phyloP scores from a whole-genome alignment of 2,113 vertebrate genomes.

The Dryoscopus gambensis region DNA sequence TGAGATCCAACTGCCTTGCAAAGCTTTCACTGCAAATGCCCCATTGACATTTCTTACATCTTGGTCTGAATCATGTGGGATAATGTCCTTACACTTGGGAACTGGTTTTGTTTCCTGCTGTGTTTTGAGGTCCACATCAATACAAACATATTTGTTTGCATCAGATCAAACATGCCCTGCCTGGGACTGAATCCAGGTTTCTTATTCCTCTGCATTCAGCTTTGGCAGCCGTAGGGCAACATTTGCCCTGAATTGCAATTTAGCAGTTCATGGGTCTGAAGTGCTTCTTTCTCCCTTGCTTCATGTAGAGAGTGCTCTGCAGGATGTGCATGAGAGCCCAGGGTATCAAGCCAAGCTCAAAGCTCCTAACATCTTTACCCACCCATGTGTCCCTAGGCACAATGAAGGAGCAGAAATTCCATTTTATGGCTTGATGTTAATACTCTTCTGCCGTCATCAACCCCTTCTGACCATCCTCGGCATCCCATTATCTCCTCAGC shows the following conservation, averaged over 20 bases:
- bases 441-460: background rate
- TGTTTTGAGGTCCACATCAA: background rate
- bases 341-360: background rate
- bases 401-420: background rate
- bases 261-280: background rate
- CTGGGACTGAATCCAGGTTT: background rate
- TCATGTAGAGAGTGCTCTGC: background rate
- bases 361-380: background rate
- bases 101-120: background rate
- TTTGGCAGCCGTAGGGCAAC: background rate
- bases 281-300: background rate
- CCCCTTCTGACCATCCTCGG: background rate
- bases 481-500: background rate
- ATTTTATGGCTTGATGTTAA: background rate
- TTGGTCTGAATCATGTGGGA: background rate
- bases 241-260: background rate
- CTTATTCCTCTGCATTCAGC: background rate
- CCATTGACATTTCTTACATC: background rate
- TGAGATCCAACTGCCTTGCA: background rate
- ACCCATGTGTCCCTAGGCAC: background rate
- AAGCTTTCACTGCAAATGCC: background rate
- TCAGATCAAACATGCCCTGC: background rate
- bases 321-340: background rate
- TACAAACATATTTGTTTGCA: background rate
- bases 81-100: background rate